Evolutionary conservation across 2,113 vertebrate species (phyloP), one percentile per base, ranked within the genome.

Genomic region (Hoplias malabaricus): DNA sequence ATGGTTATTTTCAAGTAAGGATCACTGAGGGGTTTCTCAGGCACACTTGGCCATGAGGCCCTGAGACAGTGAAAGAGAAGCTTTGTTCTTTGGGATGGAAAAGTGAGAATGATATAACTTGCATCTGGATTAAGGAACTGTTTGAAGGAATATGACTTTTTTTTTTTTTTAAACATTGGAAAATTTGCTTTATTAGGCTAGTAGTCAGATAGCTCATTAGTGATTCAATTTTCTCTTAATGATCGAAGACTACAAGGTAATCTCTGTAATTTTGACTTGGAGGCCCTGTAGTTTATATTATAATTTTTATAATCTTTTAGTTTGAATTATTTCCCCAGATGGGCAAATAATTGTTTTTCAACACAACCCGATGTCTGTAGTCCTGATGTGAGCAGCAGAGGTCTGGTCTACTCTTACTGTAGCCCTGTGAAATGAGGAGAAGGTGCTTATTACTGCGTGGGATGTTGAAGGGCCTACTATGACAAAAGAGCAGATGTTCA

Each of bases 401-500:
- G 12, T 36, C 6, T 42, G 10, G 21, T 50, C 50, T 14, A 1
- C 69, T 67, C 50, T 46, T 38, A 48, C 69, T 69, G 25, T 31
- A 63, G 23, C 29, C 19, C 11, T 31, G 57, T 34, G 25, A 56
- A 54, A 38, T 14, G 19, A 74, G 21, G 43, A 9, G 63, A 68
- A 77, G 61, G 31, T 73, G 25, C 62, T 67, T 12, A 73, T 82
- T 82, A 78, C 27, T 36, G 70, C 40, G 61, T 75, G 36, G 19
- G 63, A 42, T 46, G 69, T 67, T 66, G 56, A 73, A 8, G 50
- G 46, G 23, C 46, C 13, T 31, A 31, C 42, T n/a, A 46, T 29
- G 72, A 62, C 36, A 63, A 67, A 75, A 70, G 46, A 80, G 57
- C 79, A 80, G 79, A 70, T 80, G 79, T 70, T 38, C 46, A 46